phyloP scores from a whole-genome alignment of 2,888 invertebrate species.

The Eupelmus urozonus region DNA sequence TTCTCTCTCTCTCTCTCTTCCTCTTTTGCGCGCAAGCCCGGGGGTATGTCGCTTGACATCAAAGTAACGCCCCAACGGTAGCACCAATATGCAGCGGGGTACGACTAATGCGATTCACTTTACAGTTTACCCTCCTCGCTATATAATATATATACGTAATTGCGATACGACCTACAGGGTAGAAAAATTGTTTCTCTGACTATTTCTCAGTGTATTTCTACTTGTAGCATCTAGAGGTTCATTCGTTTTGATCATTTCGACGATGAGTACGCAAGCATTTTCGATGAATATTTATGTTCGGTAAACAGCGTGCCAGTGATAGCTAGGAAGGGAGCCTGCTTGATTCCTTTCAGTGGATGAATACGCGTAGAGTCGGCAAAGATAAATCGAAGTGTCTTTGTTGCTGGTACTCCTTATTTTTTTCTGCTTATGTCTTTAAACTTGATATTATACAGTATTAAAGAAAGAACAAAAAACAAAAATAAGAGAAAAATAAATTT shows the following conservation, averaged over 20 bases:
- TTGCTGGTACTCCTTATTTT: neutral
- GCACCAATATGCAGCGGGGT: conserved; percentile 66
- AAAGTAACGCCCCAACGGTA: conserved; percentile 68
- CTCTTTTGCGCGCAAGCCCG: conserved; percentile 50
- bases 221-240: conserved; percentile 9
- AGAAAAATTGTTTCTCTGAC: conserved; percentile 11
- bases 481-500: too few species aligned
- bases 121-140: conserved; percentile 65
- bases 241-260: conserved; percentile 67
- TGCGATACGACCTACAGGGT: conserved; percentile 1
- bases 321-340: neutral
- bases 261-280: conserved; percentile 45
- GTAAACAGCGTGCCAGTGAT: conserved; percentile 9
- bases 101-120: conserved; percentile 77
- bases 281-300: conserved; percentile 51
- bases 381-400: conserved; percentile 23
- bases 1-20: neutral
- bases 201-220: neutral
- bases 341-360: neutral
- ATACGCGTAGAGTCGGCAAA: neutral
- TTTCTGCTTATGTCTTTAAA: too few species aligned
- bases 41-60: conserved; percentile 69
- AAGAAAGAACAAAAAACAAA: too few species aligned
- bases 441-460: too few species aligned
- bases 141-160: neutral